These are phyloP conservation scores for Myripristis murdjan DNA, from an alignment of 2,797 vertebrate species.

Conservation along the genomic window DNA sequence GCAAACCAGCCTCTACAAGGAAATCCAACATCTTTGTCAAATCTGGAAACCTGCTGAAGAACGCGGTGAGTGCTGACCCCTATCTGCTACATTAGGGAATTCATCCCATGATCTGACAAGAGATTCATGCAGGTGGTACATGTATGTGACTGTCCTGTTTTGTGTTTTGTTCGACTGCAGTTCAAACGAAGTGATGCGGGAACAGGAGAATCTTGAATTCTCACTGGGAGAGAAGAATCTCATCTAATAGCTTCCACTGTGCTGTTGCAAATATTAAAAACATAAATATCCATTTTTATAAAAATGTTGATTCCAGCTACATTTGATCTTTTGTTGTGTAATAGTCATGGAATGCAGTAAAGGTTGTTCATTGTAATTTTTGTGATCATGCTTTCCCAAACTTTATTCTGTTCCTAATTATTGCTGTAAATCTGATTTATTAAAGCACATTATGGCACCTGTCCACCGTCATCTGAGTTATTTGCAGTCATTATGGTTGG, in stretches of 20 bases:
- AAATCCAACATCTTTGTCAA: slow-evolving; percentile 81
- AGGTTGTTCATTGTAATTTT: neutral
- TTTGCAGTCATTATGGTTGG: too few relatives aligned
- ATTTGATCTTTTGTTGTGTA: slow-evolving; percentile 2
- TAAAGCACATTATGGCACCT: slow-evolving; percentile 1
- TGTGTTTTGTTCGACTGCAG: slow-evolving; percentile 59
- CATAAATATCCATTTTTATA: neutral
- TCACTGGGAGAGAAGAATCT: slow-evolving; percentile 12
- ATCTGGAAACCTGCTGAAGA: slow-evolving; percentile 81
- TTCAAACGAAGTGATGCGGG: slow-evolving; percentile 80
- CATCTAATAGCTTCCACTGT: too few relatives aligned
- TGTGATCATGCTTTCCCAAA: slow-evolving; percentile 10
- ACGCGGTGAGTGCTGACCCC: slow-evolving; percentile 65
- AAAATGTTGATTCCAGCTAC: slow-evolving; percentile 3
- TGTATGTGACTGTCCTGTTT: neutral
- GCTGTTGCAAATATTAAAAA: neutral
- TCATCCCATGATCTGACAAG: neutral
- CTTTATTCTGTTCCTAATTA: neutral
- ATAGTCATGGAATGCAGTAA: neutral
- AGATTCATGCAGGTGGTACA: neutral
- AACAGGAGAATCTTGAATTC: slow-evolving; percentile 69
- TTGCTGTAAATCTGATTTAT: slow-evolving; percentile 7
- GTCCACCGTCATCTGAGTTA: too few relatives aligned
- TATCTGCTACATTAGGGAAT: neutral
- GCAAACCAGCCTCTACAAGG: slow-evolving; percentile 46